Base-by-base conservation (phyloP, 2,113 vertebrate genomes). In the Cervus canadensis region DNA sequence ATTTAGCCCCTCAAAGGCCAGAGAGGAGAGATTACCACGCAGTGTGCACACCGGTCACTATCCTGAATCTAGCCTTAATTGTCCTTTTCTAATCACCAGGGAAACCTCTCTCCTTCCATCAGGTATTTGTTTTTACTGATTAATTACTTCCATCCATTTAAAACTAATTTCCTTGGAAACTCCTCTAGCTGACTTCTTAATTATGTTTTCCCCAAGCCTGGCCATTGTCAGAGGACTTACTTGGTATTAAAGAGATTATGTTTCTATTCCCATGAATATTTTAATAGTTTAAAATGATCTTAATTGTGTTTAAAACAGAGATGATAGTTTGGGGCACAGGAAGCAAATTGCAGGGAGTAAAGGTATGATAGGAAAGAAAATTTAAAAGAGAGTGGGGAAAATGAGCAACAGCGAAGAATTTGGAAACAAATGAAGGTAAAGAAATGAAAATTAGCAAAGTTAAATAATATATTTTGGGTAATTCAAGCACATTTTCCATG, bases 151-250 rank as follows among this genome's bases (percentile, higher is more conserved):
- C 95, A 56, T 94, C 86, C 60, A 89, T 95, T 97, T 96, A 94
- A 96, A 97, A 97, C 93, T 79, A 90, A 96, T 98, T 97, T 97
- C 91, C 88, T 97, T 97, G 82, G 40, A 79, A 97, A 89, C 78
- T 74, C 60, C 71, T 95, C 60, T 81, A 93, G 62, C 76, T 87
- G 96, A 96, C 79, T 97, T 92, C 83, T 83, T 96, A 96, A 98
- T 97, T 89, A 89, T 93, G 60, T 88, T 97, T 97, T 40, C 54
- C 48, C 12, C 45, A 93, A 89, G 87, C 62, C 94, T 91, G 17
- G 52, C 60, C 40, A 82, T 85, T 95, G 92, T 93, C 93, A 89
- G 89, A 98, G 56, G 81, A 92, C 40, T 87, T 91, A 78, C 43
- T 90, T 78, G 28, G 82, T 79, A 16, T 95, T 91, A 89, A 93